Evolutionary conservation across 2,797 vertebrate genomes (phyloP), one percentile per base, ranked within the genome.

Genomic region (Etheostoma perlongum): DNA sequence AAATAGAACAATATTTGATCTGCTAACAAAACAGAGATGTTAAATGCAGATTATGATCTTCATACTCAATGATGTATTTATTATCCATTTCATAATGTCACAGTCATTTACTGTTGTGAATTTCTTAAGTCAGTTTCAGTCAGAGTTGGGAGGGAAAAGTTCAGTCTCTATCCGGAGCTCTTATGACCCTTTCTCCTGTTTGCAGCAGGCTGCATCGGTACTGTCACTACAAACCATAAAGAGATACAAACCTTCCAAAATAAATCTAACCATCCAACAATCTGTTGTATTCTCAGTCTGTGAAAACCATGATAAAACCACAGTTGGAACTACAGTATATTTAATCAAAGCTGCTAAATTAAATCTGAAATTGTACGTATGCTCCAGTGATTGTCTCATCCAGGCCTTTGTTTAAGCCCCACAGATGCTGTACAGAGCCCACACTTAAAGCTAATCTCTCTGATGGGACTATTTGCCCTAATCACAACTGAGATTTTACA

Each of bases 391-490:
- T 70, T 77, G 48, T 63, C 14, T 68, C 66, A 53, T 73, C n/a
- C 4, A 44, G 46, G 46, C 19, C n/a, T 72, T 44, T 44, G 48
- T 67, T 44, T 59, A n/a, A 86, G 15, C 23, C n/a, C 44, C 1
- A 5, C 15, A 36, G 21, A 61, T 40, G 36, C 27, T 48, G 19
- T 16, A 53, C 67, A 54, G 54, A 55, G 55, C 67, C 46, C 52
- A 47, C 67, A 75, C 61, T 75, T 68, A 65, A 8, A 49, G 27
- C 21, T 65, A 44, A 79, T 82, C 52, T 55, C 14, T 73, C 64
- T 70, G 60, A 83, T 74, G 76, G 67, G 62, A 83, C 66, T 80
- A 72, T 81, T 70, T 71, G 25, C 68, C 55, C 54, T 15, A 74
- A 79, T 62, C 44, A 55, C 18, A 62, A 66, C 61, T 42, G 53